Evolutionary conservation across 2,888 invertebrate genomes (phyloP).

Genomic region (Unio pictorum): DNA sequence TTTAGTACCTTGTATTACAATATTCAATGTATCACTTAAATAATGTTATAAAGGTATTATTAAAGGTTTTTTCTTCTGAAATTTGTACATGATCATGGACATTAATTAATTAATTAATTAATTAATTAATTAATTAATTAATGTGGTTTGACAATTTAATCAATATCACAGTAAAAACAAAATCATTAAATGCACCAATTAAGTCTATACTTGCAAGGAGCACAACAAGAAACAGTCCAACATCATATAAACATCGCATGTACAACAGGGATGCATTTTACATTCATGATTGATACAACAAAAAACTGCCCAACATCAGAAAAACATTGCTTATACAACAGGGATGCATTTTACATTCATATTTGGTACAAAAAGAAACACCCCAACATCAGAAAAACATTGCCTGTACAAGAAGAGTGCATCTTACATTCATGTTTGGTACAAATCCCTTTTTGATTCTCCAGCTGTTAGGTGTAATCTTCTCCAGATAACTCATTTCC

Average conservation of each 20-base stretch:
- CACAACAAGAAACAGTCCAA: too few relatives aligned
- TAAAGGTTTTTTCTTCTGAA: too few relatives aligned
- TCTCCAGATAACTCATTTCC: conserved; percentile 93
- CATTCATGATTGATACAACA: conserved; percentile 83
- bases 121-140: too few relatives aligned
- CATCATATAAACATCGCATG: not conserved
- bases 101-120: too few relatives aligned
- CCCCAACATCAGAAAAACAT: not conserved
- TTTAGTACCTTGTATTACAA: too few relatives aligned
- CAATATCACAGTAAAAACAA: too few relatives aligned
- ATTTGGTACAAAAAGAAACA: conserved; percentile 85
- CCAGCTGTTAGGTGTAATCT: conserved; percentile 88
- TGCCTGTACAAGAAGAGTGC: not conserved
- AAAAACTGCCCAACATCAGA: not conserved
- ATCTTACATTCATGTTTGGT: conserved; percentile 84
- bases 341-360: conserved; percentile 83
- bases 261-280: conserved; percentile 55
- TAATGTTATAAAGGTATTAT: too few relatives aligned
- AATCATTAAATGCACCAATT: too few relatives aligned
- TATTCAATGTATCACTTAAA: too few relatives aligned
- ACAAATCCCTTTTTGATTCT: conserved; percentile 98
- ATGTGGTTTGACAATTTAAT: too few relatives aligned
- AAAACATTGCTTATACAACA: not conserved
- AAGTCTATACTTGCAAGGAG: too few relatives aligned
- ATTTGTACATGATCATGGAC: too few relatives aligned